A percentile compares a stretch with the other conserved stretches of the same genome.
Conservation (phyloP, 2,113 vertebrate genomes). For the Acrocephalus kingi region DNA sequence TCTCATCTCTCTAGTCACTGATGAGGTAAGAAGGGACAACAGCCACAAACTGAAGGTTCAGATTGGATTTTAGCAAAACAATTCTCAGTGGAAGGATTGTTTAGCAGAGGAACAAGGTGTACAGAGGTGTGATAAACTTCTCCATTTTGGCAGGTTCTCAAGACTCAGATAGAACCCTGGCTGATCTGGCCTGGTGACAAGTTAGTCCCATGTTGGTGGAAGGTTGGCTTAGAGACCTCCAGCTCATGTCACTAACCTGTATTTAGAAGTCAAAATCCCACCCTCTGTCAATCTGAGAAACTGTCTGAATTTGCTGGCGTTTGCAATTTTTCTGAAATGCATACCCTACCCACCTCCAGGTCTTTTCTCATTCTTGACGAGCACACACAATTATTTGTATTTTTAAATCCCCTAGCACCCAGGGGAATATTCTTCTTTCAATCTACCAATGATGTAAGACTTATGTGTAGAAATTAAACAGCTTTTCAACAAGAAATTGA, state of each 20-base stretch:
- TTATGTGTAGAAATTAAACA: not conserved
- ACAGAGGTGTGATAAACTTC: not conserved
- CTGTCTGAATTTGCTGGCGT: not conserved
- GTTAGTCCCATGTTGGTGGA: not conserved
- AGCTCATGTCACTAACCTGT: not conserved
- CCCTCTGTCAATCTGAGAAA: not conserved
- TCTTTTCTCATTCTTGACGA: not conserved
- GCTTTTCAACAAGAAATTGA: not conserved
- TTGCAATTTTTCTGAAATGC: not conserved
- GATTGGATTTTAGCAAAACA: not conserved
- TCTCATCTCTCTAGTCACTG: not conserved
- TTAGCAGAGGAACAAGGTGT: not conserved
- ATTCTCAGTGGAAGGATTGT: not conserved
- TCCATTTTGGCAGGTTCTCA: not conserved
- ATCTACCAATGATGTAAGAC: not conserved
- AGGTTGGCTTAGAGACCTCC: not conserved
- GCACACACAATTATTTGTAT: not conserved
- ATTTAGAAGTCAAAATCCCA: not conserved
- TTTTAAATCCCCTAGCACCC: not conserved
- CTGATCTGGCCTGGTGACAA: not conserved
- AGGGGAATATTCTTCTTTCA: not conserved
- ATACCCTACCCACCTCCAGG: fast-evolving
- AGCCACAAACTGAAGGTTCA: not conserved
- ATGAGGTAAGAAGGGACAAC: not conserved
- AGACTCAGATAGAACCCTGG: not conserved